Base-by-base conservation (phyloP, 2,113 vertebrate species). In the Dipodomys stephensi region DNA sequence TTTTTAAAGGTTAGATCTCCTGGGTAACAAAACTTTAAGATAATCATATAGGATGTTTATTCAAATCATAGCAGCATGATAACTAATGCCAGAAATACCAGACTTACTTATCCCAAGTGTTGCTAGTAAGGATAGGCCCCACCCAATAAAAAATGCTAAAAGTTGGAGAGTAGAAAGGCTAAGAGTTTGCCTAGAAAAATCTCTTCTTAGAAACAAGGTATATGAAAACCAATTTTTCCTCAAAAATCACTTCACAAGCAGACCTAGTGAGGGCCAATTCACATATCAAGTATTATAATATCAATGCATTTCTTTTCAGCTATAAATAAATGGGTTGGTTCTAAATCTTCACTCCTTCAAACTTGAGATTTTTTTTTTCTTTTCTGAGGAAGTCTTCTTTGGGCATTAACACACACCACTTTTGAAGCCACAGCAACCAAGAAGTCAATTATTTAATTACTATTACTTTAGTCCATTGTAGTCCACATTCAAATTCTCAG, bases 261-360 rank as follows among this genome's bases (percentile, higher is more conserved):
- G n/a, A 64, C 62, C 49, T 84, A 73, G 72, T 74, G 73, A 39
- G 22, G 4, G 0, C 82, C 57, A 69, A 91, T n/a, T n/a, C 1
- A 12, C 16, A 11, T 79, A 18, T 44, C 78, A 25, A 83, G 27
- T 57, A 73, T 77, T 6, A 39, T 39, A 57, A 64, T 22, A 67
- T 60, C 39, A 92, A 57, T 84, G 30, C 23, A 90, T 73, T 79
- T 92, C 18, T 82, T 91, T 95, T 76, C 62, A 81, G 20, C 74
- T 85, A 46, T 86, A 82, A 78, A 53, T 83, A 73, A 23, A 53
- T 53, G 6, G 1, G 10, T 18, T 57, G 39, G 30, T 86, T 92
- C 44, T 69, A 92, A 60, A 39, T 2, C 78, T 82, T 79, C 49
- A 23, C 82, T 68, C 44, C 53, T 76, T 74, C 69, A 65, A 77